phyloP scores from a whole-genome alignment of 2,888 invertebrate species.

The Dasypogon diadema region DNA sequence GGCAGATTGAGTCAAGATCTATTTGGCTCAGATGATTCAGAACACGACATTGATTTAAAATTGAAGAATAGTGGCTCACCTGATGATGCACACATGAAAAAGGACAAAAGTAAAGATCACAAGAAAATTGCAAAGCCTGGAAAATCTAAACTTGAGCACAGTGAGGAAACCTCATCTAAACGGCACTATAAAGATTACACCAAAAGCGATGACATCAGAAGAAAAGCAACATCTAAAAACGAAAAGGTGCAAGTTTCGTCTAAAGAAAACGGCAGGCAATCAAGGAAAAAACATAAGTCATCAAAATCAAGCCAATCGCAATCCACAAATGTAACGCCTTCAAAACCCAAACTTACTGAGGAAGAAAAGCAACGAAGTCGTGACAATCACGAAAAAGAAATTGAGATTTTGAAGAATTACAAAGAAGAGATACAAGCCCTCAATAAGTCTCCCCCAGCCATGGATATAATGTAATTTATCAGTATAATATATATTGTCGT shows the following conservation, averaged over 20 bases:
- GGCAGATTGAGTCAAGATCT: slow-evolving; percentile 45
- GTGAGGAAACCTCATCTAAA: neutral
- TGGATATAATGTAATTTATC: slow-evolving; percentile 46
- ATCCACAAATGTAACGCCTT: neutral
- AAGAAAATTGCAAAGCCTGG: neutral
- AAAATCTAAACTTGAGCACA: neutral
- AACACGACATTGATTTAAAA: neutral
- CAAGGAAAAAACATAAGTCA: neutral
- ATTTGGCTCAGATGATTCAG: slow-evolving; percentile 50
- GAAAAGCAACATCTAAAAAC: neutral
- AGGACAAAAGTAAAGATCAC: neutral
- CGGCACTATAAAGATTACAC: neutral
- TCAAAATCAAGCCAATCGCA: neutral
- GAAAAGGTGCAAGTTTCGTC: neutral
- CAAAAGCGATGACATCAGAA: neutral
- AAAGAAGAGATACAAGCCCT: slow-evolving; percentile 14
- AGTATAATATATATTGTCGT: neutral
- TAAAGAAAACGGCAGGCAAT: neutral
- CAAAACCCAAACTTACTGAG: neutral
- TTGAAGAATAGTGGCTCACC: neutral
- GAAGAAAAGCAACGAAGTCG: slow-evolving; percentile 3
- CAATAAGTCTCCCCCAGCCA: slow-evolving; percentile 19
- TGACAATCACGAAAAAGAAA: slow-evolving; percentile 23
- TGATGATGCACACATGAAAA: neutral
- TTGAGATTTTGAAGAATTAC: neutral